Evolutionary conservation across 2,888 invertebrate genomes (phyloP), one percentile per base, ranked within the genome.

Genomic region (Endotricha flammealis): DNA sequence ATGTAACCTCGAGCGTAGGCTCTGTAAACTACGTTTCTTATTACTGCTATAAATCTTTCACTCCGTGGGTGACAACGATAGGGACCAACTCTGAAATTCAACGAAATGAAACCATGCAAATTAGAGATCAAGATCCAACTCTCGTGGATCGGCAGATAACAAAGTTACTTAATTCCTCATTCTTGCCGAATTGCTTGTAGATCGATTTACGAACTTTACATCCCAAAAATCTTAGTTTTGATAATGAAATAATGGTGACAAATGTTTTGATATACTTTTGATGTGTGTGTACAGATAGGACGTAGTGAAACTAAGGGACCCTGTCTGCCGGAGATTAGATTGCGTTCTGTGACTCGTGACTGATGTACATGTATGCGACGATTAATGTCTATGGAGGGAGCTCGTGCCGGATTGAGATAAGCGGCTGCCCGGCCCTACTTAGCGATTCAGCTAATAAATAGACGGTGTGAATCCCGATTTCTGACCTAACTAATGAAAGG

Each of bases 21-120:
- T 33, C 7, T n/a, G 14, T 27, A 17, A 14, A 25, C 25, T 37
- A 29, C 24, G 13, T 24, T 17, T 36, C 44, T 51, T 54, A 59
- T 52, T 46, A 45, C 38, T 12, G 33, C 48, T 36, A 56, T 62
- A 63, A 60, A 64, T 60, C 48, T 49, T 34, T 38, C 44, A 43
- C 39, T 24, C 28, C 32, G 29, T 29, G 27, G 39, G 39, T 35
- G 35, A 35, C 29, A 13, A 29, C 35, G 46, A 49, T 49, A 45
- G 46, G 32, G 42, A 41, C 39, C 30, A 34, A 44, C 42, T 45
- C 38, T 43, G 38, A 47, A 53, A 50, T 45, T 42, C 29, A 28
- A 42, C 28, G 31, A 36, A 42, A 52, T 49, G 51, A 50, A 54
- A 50, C 49, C 54, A 50, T 53, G 51, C 45, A 59, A 64, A 57